Evolutionary conservation across 2,797 vertebrate species (phyloP), one percentile per base, ranked within the genome.

Genomic region (Acanthurus lineatus): DNA sequence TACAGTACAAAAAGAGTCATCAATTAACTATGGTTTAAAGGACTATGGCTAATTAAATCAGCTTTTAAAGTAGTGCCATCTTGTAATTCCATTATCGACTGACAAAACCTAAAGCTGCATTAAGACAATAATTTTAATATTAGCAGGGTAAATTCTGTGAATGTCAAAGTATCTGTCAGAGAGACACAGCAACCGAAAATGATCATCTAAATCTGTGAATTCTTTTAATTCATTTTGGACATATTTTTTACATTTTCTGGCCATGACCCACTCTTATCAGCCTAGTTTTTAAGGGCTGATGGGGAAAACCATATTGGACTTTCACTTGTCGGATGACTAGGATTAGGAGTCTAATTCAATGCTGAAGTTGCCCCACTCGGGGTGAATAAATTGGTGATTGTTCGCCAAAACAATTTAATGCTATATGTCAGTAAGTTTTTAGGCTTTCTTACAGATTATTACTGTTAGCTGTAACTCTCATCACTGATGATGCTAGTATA

Each of bases 401-500:
- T n/a, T 38, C 4, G 1, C 53, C 28, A 57, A 6, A 53, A 22
- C 10, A 20, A 15, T 9, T 9, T 10, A 9, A 45, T 10, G 28
- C 3, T 7, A 45, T 32, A 12, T 25, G 35, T 6, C 35, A 9
- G 9, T 40, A 12, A 28, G 20, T 20, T 19, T 64, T 35, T 1
- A 32, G 10, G 15, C 25, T 64, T 9, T 22, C 49, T 28, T 0
- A 0, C n/a, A 42, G 8, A 11, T 42, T 32, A 32, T 42, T 42
- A 42, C 40, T 42, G 6, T 28, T 62, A 68, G 74, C 38, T 81
- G 79, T 61, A 54, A 65, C 45, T 52, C 51, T 73, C 2, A 71
- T 71, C 17, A 45, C 8, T n/a, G 17, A 66, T 38, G 9, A 60
- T 59, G 12, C 15, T 12, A 5, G 8, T 8, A 51, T 12, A n/a